Evolutionary conservation across 2,113 vertebrate genomes (phyloP).

Genomic region (Hoplias malabaricus): DNA sequence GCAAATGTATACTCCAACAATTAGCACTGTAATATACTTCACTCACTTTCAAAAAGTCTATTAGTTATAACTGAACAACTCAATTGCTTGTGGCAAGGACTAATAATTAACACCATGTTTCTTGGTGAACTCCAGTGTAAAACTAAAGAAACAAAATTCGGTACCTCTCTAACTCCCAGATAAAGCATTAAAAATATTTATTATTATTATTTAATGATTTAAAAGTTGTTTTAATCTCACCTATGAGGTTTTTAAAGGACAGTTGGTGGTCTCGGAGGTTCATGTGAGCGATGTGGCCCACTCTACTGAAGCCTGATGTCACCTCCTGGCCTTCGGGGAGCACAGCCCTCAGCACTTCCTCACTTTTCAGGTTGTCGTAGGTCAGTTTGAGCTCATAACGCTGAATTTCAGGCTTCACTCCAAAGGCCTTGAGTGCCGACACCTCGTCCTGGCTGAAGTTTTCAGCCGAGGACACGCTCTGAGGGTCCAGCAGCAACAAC

Average conservation of each 20-base stretch:
- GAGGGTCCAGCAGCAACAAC: conserved; percentile 85
- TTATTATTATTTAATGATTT: neutral
- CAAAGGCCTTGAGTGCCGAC: conserved; percentile 72
- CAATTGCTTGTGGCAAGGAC: too few species aligned
- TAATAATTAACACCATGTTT: too few species aligned
- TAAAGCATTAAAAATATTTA: too few species aligned
- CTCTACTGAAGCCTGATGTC: conserved; percentile 88
- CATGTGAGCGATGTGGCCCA: conserved; percentile 94
- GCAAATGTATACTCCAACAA: too few species aligned
- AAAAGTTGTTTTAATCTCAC: conserved; percentile 68
- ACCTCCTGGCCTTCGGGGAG: conserved; percentile 90
- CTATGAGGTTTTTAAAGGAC: conserved; percentile 87
- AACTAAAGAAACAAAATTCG: too few species aligned
- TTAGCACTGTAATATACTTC: too few species aligned
- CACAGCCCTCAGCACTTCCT: conserved; percentile 90
- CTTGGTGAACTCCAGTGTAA: too few species aligned
- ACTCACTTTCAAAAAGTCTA: too few species aligned
- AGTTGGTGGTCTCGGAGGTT: conserved; percentile 96
- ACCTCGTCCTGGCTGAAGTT: conserved; percentile 77
- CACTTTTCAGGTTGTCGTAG: conserved; percentile 89
- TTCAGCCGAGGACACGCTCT: conserved; percentile 65
- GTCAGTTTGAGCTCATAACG: conserved; percentile 79
- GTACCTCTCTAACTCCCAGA: too few species aligned
- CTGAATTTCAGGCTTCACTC: conserved; percentile 72
- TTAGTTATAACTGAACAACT: too few species aligned